These are phyloP conservation scores for Dryobota labecula DNA, from an alignment of 2,888 invertebrate genomes.

Conservation along the genomic window DNA sequence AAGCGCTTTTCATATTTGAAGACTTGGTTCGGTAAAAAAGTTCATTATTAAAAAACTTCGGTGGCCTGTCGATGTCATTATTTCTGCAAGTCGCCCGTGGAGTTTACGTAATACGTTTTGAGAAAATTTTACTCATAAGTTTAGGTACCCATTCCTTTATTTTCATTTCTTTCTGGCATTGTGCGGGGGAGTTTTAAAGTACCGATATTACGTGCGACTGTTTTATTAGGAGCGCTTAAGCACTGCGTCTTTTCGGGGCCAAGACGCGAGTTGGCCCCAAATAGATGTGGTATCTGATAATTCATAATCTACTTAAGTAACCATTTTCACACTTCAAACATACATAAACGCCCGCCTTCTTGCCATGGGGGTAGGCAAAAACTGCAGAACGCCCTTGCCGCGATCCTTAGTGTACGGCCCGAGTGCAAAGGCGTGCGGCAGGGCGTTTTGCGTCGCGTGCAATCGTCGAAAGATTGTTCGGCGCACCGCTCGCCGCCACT, in stretches of 20 bases:
- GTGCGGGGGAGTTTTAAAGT: constrained; percentile 21
- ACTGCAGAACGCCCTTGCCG: too few relatives aligned
- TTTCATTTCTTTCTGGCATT: constrained; percentile 34
- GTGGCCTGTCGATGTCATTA: constrained; percentile 65
- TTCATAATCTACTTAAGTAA: background rate
- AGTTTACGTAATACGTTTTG: constrained; percentile 60
- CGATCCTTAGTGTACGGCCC: too few relatives aligned
- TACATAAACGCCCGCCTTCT: too few relatives aligned
- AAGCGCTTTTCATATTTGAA: constrained; percentile 61
- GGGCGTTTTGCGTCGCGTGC: too few relatives aligned
- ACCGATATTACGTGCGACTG: constrained; percentile 5
- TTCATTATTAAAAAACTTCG: constrained; percentile 77
- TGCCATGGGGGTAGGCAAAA: too few relatives aligned
- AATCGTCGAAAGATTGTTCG: too few relatives aligned
- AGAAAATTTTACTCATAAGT: constrained; percentile 55
- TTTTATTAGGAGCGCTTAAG: constrained; percentile 9
- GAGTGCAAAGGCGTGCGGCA: too few relatives aligned
- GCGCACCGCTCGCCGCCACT: too few relatives aligned
- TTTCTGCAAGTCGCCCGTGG: constrained; percentile 58
- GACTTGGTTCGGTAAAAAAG: constrained; percentile 66
- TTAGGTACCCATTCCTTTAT: constrained; percentile 47
- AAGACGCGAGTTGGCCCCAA: background rate
- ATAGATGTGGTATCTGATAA: background rate
- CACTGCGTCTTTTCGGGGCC: background rate
- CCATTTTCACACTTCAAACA: background rate